Conservation (phyloP, 2,888 invertebrate species). For the Calameuta filiformis region DNA sequence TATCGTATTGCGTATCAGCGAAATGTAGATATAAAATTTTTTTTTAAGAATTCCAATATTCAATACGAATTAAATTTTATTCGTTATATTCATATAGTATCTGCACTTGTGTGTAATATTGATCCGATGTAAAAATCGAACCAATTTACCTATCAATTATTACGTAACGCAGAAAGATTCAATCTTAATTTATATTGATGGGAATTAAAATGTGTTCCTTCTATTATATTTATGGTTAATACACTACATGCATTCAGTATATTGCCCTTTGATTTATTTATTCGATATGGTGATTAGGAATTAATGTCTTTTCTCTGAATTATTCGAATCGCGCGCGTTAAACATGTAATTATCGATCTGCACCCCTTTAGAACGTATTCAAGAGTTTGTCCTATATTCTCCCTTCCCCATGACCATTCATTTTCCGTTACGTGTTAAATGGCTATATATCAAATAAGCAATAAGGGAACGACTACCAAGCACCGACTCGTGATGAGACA, state of each 20-base stretch:
- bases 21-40: too few species aligned
- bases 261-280: background rate
- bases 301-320: background rate
- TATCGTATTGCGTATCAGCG: too few species aligned
- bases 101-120: too few species aligned
- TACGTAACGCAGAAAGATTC: too few species aligned
- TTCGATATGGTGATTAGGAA: background rate
- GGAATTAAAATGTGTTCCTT: too few species aligned
- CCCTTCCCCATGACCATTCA: background rate
- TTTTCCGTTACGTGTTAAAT: background rate
- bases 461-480: background rate
- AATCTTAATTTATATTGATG: too few species aligned
- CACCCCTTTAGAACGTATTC: background rate
- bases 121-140: too few species aligned
- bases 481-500: background rate
- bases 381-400: background rate
- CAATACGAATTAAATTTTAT: too few species aligned
- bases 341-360: background rate
- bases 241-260: background rate
- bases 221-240: too few species aligned
- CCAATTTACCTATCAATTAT: too few species aligned
- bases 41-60: too few species aligned
- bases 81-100: too few species aligned
- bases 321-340: background rate
- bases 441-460: background rate